Evolutionary conservation across 2,113 vertebrate genomes (phyloP), one percentile per base, ranked within the genome.

Genomic region (Piprites chloris): DNA sequence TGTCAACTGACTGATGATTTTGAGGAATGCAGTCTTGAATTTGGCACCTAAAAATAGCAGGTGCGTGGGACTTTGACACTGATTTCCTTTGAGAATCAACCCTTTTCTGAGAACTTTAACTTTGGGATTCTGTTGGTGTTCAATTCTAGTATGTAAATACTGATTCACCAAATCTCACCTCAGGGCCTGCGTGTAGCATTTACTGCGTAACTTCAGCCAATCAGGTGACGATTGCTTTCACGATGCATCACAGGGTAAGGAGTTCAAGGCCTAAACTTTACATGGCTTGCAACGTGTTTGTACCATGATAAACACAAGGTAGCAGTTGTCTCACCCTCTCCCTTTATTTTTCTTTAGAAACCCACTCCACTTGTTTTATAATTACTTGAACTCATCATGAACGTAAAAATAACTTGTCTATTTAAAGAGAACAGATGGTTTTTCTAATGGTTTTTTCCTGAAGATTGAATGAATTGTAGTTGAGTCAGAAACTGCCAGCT

Each of bases 371-470:
- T 97, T 95, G 83, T 97, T 97, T 95, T 94, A 58, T 97, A 95
- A 97, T 97, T 97, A 87, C 94, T 81, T 88, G 84, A 24, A 58
- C 78, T 94, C 83, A 78, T 92, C 63, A 61, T 16, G 63, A 82
- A 74, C 4, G 39, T 95, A 95, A 97, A 98, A 97, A 97, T 96
- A 98, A 90, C 92, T 93, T 93, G 90, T 88, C 92, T 98, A 97
- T 97, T 98, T 97, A 93, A 95, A 90, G 95, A 95, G 92, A 95
- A 96, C 98, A 98, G 97, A 97, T 98, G 97, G 97, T 22, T 58
- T 97, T 97, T 90, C 94, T 97, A 97, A 97, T 97, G 78, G 3
- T 85, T 95, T 97, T 63, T 96, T 89, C 77, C 74, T 90, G 92
- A 92, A 90, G 68, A 59, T 86, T 90, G 93, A 94, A 97, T 95